Evolutionary conservation across 2,797 vertebrate genomes (phyloP).

Genomic region (Acridotheres tristis): DNA sequence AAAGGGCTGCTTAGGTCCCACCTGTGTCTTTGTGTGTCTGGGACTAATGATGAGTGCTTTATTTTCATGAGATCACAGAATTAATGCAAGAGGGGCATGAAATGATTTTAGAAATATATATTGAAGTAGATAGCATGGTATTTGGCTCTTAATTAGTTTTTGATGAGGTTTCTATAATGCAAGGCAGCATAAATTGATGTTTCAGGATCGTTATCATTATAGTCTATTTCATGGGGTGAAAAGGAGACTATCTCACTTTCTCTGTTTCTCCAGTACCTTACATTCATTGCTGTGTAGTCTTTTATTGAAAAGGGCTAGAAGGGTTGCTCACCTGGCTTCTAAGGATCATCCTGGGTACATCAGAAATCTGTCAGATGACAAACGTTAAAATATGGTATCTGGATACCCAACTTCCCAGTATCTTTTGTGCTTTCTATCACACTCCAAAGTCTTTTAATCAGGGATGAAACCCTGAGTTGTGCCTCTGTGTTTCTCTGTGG

Average conservation of each 20-base stretch:
- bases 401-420: not conserved
- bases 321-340: not conserved
- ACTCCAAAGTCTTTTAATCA: not conserved
- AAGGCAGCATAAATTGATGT: not conserved
- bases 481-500: not conserved
- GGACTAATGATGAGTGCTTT: not conserved
- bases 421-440: not conserved
- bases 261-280: not conserved
- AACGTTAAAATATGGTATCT: not conserved
- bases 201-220: not conserved
- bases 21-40: not conserved
- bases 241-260: not conserved
- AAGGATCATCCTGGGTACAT: not conserved
- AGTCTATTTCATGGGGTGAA: not conserved
- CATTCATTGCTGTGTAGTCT: not conserved
- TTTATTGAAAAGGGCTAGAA: not conserved
- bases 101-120: not conserved
- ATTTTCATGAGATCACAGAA: not conserved
- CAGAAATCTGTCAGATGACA: not conserved
- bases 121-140: not conserved
- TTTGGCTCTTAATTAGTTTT: slow-evolving; percentile 7
- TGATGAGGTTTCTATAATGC: not conserved
- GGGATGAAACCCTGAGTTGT: not conserved
- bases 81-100: not conserved
- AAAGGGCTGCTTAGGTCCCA: not conserved